Evolutionary conservation across 2,888 invertebrate species (phyloP).

Genomic region (Villa cingulata): DNA sequence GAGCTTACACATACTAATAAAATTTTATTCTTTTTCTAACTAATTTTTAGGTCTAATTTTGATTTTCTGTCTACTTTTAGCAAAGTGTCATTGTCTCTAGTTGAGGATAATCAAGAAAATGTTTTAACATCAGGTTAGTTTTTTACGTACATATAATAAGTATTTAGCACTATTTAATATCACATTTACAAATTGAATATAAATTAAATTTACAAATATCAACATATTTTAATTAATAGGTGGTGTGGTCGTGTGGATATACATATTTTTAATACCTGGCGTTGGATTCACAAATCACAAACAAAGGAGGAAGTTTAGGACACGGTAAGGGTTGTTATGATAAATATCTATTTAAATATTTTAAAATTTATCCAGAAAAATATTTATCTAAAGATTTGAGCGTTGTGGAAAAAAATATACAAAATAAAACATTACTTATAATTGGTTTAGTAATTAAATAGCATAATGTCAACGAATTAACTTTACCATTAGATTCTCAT

Average conservation of each 20-base stretch:
- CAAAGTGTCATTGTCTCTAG: constrained; percentile 76
- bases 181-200: too few relatives aligned
- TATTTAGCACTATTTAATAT: too few relatives aligned
- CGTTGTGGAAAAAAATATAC: not conserved
- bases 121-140: constrained; percentile 57
- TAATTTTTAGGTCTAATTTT: too few relatives aligned
- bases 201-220: not conserved
- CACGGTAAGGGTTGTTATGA: constrained; percentile 95
- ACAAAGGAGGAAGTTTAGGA: constrained; percentile 57
- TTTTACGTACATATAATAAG: too few relatives aligned
- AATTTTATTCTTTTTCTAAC: too few relatives aligned
- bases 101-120: constrained; percentile 53
- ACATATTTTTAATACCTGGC: constrained; percentile 85
- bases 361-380: constrained; percentile 26
- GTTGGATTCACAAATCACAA: constrained; percentile 81
- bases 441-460: constrained; percentile 72
- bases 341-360: constrained; percentile 46
- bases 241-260: too few relatives aligned
- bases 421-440: constrained; percentile 37
- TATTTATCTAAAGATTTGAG: constrained; percentile 13
- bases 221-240: constrained; percentile 39
- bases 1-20: too few relatives aligned
- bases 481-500: constrained; percentile 55
- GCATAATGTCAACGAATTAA: constrained; percentile 55
- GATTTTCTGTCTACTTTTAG: constrained; percentile 58